A percentile compares a stretch with the other conserved stretches of the same genome.
These are phyloP conservation scores for Barypeithes pellucidus DNA, from an alignment of 2,888 invertebrate species.

Conservation along the genomic window DNA sequence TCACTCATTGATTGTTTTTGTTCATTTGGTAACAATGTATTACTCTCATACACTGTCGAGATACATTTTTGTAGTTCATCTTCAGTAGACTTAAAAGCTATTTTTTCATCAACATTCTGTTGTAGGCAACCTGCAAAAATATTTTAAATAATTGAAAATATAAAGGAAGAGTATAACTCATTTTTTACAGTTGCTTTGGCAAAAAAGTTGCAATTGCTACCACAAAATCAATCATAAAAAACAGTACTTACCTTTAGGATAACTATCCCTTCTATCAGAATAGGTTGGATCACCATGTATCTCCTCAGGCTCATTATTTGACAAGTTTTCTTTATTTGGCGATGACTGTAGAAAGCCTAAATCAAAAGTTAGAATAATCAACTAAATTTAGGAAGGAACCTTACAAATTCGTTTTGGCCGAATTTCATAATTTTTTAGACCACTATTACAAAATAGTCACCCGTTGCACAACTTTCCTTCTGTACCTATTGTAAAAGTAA, in stretches of 20 bases:
- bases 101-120: background rate
- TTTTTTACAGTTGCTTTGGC: background rate
- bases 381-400: background rate
- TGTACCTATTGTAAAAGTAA: too few species aligned
- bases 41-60: background rate
- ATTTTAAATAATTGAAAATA: background rate
- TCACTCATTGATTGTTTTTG: background rate
- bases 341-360: background rate
- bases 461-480: too few species aligned
- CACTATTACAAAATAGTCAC: too few species aligned
- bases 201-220: background rate
- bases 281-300: background rate
- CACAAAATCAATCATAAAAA: background rate
- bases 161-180: background rate
- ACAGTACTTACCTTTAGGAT: background rate
- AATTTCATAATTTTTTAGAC: background rate
- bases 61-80: background rate
- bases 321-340: background rate
- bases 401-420: background rate
- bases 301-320: background rate
- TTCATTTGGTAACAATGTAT: conserved; percentile 1
- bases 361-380: background rate
- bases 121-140: background rate
- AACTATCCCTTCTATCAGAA: background rate
- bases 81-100: background rate